Percentiles rank a stretch among this genome's conserved stretches.
These are phyloP conservation scores for Antheraea mylitta DNA, from an alignment of 1,140 invertebrate species.

Conservation along the genomic window DNA sequence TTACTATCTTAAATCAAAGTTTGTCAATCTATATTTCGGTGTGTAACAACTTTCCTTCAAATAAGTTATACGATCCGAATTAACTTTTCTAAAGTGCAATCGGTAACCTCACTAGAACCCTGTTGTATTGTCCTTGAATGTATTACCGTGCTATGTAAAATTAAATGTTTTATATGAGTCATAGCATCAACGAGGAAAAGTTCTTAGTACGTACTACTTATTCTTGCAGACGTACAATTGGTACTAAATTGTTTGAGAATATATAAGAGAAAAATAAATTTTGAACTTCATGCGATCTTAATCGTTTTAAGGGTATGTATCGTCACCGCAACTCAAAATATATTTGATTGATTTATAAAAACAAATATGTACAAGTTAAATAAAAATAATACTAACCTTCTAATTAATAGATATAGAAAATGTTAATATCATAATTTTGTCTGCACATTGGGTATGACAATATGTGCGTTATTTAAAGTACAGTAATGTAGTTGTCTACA, in stretches of 20 bases:
- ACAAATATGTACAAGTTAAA: too few species aligned
- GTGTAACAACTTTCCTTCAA: too few species aligned
- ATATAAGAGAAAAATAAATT: not conserved
- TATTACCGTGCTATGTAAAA: too few species aligned
- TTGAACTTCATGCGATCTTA: not conserved
- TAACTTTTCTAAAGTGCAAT: not conserved
- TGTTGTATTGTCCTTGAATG: not conserved
- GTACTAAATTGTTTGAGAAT: not conserved
- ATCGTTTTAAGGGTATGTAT: not conserved
- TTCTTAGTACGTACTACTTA: too few species aligned
- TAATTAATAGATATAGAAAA: not conserved
- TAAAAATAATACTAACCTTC: too few species aligned
- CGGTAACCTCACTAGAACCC: not conserved
- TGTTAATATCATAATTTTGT: not conserved
- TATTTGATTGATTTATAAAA: not conserved
- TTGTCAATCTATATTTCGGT: too few species aligned
- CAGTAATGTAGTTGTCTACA: not conserved
- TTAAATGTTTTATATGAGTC: not conserved
- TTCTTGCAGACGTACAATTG: too few species aligned
- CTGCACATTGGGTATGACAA: not conserved
- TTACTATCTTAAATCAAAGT: too few species aligned
- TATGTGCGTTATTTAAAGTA: not conserved
- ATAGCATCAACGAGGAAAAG: too few species aligned
- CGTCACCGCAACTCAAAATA: not conserved
- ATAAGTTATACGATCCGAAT: not conserved